Percentiles rank a stretch among this genome's conserved stretches.
These are phyloP conservation scores for Macrochelys suwanniensis DNA, from an alignment of 2,797 vertebrate species.

Conservation along the genomic window DNA sequence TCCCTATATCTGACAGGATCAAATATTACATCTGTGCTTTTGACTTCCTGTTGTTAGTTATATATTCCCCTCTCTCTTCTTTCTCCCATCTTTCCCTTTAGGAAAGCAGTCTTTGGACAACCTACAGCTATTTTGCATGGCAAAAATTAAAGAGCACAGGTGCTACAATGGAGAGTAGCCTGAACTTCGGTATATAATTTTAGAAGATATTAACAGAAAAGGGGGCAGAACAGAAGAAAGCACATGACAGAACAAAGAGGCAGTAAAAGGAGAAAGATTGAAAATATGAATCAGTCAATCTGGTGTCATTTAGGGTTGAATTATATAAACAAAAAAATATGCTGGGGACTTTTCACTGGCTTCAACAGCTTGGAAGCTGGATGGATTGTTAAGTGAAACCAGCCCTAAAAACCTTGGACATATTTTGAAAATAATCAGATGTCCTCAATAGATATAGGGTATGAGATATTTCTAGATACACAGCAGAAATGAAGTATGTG, in stretches of 20 bases:
- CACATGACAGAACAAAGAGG: background rate
- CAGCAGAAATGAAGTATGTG: background rate
- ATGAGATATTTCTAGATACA: slow-evolving; percentile 19
- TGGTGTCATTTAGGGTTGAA: background rate
- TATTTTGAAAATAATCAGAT: background rate
- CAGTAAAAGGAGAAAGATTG: background rate
- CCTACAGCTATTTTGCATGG: background rate
- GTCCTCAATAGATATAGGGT: background rate
- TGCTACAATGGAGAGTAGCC: background rate
- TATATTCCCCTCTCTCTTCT: background rate
- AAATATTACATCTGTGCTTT: background rate
- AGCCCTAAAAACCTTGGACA: background rate
- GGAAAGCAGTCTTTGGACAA: background rate
- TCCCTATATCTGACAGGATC: background rate
- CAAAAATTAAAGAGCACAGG: background rate
- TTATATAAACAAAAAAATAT: background rate
- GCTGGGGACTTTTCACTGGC: background rate
- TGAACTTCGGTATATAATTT: background rate
- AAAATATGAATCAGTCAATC: background rate
- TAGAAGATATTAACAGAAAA: background rate
- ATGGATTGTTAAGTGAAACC: background rate
- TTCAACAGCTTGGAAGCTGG: background rate
- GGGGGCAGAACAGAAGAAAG: too few relatives aligned
- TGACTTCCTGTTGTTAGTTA: background rate
- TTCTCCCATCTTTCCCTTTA: background rate